Base-by-base conservation (phyloP, 1,140 invertebrate genomes). In the Heliconius congener region DNA sequence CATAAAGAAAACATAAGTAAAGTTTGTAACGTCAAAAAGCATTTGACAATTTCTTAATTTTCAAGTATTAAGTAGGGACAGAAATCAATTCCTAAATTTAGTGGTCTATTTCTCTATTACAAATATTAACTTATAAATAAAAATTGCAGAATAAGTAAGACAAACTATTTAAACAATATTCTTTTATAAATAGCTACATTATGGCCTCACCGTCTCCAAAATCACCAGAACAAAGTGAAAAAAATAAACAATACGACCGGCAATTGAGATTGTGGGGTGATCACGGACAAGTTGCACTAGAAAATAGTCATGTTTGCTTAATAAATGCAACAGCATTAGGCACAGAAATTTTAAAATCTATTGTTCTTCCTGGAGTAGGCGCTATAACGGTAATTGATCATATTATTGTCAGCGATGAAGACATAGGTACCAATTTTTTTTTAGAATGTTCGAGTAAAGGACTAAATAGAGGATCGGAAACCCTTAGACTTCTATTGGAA, bases 301-400 rank as follows among this genome's bases (percentile, higher is more conserved):
- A 99, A 95, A 95, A 95, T 74, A 97, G 98, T 39, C 97, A 98
- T 93, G 96, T 99, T 87, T 99, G 99, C 92, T 89, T 99, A 8
- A 97, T 99, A 81, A 99, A 99, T 95, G 98, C 98, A 2, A 99
- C 97, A 77, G 98, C 98, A 13, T 96, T 99, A 74, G 99, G 99
- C 46, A 99, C 98, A 66, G 99, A 99, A 96, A 97, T 98, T 75
- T 93, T 99, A 34, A 99, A 99, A 95, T 98, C 98, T 73, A 95
- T 99, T 16, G 97, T 99, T 23, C 94, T 99, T 46, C 98, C 99
- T 76, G 99, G 99, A 18, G 97, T 99, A 87, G 98, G 99, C 78
- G 97, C 98, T n/a, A 98, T 99, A 84, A 99, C 98, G 1, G 98
- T 99, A 85, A 97, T 99, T 11, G 99, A 99, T 96, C 97, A 97